Conservation (phyloP, 2,888 invertebrate genomes). For the Trachelus stipa region DNA sequence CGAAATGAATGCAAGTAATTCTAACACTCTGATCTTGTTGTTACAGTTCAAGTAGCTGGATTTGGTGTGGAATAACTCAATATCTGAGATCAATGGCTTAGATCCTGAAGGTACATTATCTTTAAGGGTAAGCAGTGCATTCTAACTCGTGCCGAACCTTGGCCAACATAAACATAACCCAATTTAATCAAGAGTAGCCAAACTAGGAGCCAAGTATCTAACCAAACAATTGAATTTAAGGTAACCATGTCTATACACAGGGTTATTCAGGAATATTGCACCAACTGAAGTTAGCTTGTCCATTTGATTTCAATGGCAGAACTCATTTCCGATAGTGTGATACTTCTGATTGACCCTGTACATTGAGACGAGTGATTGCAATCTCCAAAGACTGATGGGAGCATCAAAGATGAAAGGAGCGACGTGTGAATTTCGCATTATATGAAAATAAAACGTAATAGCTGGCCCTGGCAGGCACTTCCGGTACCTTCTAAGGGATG, state of each 20-base stretch:
- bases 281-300: background rate
- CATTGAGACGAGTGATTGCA: background rate
- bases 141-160: background rate
- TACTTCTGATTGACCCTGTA: background rate
- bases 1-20: background rate
- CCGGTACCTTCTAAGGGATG: constrained; percentile 2
- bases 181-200: background rate
- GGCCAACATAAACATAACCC: background rate
- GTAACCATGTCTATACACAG: background rate
- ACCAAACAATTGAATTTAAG: background rate
- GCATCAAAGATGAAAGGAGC: too few species aligned
- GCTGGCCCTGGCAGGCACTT: background rate
- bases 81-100: background rate
- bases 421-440: background rate
- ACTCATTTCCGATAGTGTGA: too few species aligned
- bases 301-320: background rate
- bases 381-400: background rate
- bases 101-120: background rate
- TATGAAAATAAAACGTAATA: background rate
- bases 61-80: background rate
- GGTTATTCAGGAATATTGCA: background rate
- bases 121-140: background rate
- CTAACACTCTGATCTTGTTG: background rate
- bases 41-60: background rate
- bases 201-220: background rate